Conservation (phyloP, 2,797 vertebrate species). For the Hoplostethus mediterraneus region DNA sequence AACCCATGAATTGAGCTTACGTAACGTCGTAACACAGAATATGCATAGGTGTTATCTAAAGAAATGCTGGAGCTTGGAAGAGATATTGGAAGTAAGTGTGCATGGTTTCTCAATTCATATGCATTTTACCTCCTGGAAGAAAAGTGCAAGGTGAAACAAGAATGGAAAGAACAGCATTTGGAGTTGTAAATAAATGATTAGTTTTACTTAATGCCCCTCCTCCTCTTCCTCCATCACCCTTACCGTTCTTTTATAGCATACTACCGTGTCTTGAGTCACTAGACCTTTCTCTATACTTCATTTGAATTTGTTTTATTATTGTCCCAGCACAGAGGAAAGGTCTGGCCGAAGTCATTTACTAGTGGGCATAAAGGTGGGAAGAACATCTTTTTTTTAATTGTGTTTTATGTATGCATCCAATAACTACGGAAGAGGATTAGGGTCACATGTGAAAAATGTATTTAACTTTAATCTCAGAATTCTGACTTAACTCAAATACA, state of each 20-base stretch:
- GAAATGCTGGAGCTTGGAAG: no score
- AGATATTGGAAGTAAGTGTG: neutral
- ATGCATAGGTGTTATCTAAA: neutral
- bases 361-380: neutral
- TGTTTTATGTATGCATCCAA: constrained; percentile 6
- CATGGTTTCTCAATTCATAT: neutral
- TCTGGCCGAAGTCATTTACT: neutral
- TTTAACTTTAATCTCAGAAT: no score
- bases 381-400: neutral
- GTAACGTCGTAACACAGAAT: constrained; percentile 7
- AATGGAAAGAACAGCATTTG: constrained; percentile 16
- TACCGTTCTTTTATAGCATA: constrained; percentile 8
- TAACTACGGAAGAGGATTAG: no score
- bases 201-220: neutral
- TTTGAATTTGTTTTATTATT: neutral
- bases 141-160: constrained; percentile 10
- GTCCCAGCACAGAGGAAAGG: neutral
- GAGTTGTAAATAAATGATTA: constrained; percentile 38
- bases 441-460: no score
- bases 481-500: no score
- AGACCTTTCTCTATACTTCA: neutral
- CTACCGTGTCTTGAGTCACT: neutral
- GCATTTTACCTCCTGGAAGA: neutral
- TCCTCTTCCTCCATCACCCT: constrained; percentile 20
- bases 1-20: neutral